These are phyloP conservation scores for Agrochola litura DNA, from an alignment of 2,888 invertebrate genomes.

Conservation along the genomic window DNA sequence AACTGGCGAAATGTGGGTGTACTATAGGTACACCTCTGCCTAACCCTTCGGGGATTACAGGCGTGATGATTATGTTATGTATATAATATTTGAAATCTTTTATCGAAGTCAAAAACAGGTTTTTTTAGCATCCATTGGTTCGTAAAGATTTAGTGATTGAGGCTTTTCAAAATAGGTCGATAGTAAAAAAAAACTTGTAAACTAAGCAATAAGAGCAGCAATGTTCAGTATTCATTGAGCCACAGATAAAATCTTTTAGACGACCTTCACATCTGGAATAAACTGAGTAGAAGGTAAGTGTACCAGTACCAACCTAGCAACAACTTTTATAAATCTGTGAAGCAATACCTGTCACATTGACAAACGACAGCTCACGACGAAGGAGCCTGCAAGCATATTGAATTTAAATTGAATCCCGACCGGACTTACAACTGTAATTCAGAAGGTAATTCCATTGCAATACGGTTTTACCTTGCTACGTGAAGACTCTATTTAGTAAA, in stretches of 20 bases:
- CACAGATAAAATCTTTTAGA: too few species aligned
- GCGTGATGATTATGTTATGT: too few species aligned
- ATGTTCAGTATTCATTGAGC: too few species aligned
- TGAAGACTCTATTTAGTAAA: background rate
- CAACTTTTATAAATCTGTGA: constrained; percentile 14
- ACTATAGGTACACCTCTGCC: too few species aligned
- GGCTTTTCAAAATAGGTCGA: too few species aligned
- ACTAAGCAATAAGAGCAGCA: too few species aligned
- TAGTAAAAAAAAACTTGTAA: too few species aligned
- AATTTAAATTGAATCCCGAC: constrained; percentile 59
- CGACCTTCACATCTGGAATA: background rate
- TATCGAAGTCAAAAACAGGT: background rate
- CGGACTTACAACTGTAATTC: constrained; percentile 22
- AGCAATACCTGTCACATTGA: constrained; percentile 49
- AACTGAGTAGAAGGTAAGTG: background rate
- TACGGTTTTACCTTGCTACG: background rate
- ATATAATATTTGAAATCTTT: background rate
- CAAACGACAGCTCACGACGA: constrained; percentile 34
- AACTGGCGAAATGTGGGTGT: too few species aligned
- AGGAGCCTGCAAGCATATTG: constrained; percentile 51
- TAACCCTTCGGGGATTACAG: too few species aligned
- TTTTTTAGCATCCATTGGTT: background rate
- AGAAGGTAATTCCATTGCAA: constrained; percentile 19
- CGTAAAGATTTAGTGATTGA: background rate
- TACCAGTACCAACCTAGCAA: constrained; percentile 10